These are phyloP conservation scores for Periplaneta americana DNA, from an alignment of 1,140 invertebrate species.

Conservation along the genomic window DNA sequence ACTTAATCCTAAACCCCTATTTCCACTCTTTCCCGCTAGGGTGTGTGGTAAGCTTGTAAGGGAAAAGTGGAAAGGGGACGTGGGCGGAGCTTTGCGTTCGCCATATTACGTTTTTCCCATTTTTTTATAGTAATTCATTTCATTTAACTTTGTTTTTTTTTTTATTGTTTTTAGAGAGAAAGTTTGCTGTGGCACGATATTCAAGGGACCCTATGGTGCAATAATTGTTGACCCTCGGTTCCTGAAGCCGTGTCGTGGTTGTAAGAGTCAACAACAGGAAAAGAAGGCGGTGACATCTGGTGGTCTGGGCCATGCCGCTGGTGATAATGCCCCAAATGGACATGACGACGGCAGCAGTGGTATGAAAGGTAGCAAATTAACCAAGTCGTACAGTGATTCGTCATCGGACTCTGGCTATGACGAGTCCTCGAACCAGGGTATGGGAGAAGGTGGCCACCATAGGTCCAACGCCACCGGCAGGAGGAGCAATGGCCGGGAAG, in stretches of 20 bases:
- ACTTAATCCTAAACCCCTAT: too few species aligned
- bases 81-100: too few species aligned
- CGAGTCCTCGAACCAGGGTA: constrained; percentile 51
- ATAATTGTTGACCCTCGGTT: constrained; percentile 56
- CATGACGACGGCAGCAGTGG: constrained; percentile 32
- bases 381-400: constrained; percentile 48
- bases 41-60: too few species aligned
- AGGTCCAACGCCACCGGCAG: neutral
- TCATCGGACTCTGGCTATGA: constrained; percentile 59
- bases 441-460: constrained; percentile 20
- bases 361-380: constrained; percentile 18
- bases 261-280: neutral
- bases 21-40: too few species aligned
- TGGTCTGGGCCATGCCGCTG: neutral
- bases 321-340: constrained; percentile 36
- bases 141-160: constrained; percentile 25
- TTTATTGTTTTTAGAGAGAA: constrained; percentile 50
- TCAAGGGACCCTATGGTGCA: constrained; percentile 58
- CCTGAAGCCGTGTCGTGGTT: constrained; percentile 51
- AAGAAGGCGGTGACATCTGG: neutral
- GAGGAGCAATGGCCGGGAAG: constrained; percentile 28
- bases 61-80: too few species aligned
- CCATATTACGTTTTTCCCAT: too few species aligned
- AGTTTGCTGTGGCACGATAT: constrained; percentile 69
- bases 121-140: too few species aligned